A percentile compares a stretch with the other conserved stretches of the same genome.
phyloP scores from a whole-genome alignment of 2,888 invertebrate species.

The Cyclophora punctaria region DNA sequence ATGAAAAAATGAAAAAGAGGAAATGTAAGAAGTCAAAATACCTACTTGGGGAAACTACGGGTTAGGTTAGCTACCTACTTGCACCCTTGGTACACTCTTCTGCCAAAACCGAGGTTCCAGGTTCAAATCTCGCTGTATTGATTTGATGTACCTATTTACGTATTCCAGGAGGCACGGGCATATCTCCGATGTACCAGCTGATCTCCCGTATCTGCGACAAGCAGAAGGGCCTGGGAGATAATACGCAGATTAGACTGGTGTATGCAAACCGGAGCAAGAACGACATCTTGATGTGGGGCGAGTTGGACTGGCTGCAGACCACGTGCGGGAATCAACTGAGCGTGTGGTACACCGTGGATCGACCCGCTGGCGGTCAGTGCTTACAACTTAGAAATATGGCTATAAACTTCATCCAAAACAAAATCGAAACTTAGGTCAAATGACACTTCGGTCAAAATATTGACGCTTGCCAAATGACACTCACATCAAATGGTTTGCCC shows the following conservation, averaged over 20 bases:
- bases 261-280: conserved; percentile 98
- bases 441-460: no score
- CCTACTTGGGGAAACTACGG: neutral
- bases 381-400: no score
- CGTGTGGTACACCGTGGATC: conserved; percentile 96
- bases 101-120: no score
- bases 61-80: no score
- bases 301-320: conserved; percentile 85
- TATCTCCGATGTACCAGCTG: conserved; percentile 98
- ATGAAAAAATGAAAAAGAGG: no score
- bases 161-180: conserved; percentile 86
- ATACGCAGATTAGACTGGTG: conserved; percentile 86
- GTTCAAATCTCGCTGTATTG: neutral
- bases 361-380: conserved; percentile 82
- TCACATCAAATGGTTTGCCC: no score
- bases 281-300: conserved; percentile 92
- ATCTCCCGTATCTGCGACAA: conserved; percentile 80
- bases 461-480: no score
- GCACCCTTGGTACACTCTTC: no score
- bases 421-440: no score
- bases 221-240: conserved; percentile 78
- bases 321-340: conserved; percentile 87
- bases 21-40: conserved; percentile 7
- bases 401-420: no score
- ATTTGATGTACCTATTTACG: no score